phyloP scores from a whole-genome alignment of 2,113 vertebrate species.

The Procavia capensis region DNA sequence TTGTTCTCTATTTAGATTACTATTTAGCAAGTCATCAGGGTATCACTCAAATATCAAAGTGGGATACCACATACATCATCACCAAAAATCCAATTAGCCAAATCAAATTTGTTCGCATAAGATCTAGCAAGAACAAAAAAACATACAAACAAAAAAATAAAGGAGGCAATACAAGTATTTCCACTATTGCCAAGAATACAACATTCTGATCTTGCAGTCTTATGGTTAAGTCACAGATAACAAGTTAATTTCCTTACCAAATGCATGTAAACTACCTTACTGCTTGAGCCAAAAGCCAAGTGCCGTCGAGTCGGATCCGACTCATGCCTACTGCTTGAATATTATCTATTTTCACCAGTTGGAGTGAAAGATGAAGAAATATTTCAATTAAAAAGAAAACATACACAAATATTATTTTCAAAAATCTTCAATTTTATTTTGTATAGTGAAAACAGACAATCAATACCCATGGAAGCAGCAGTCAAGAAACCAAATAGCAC shows the following conservation, averaged over 20 bases:
- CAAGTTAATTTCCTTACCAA: not conserved
- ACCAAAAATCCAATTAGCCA: not conserved
- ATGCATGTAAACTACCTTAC: not conserved
- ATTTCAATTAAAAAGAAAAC: not conserved
- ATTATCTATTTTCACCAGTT: not conserved
- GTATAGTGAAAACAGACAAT: not conserved
- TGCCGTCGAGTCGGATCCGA: too few relatives aligned
- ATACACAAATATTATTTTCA: not conserved
- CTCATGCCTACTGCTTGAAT: too few relatives aligned
- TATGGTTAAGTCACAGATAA: not conserved
- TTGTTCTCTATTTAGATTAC: not conserved
- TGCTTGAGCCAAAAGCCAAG: too few relatives aligned
- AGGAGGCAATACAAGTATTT: not conserved
- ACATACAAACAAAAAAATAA: not conserved
- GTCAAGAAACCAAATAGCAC: too few relatives aligned
- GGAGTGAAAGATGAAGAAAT: not conserved
- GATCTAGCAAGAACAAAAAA: not conserved
- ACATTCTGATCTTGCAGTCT: not conserved
- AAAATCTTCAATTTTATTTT: not conserved
- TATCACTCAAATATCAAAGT: slow-evolving; percentile 31
- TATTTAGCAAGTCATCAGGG: slow-evolving; percentile 5
- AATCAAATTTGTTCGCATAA: not conserved
- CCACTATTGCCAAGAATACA: not conserved
- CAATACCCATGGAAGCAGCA: too few relatives aligned
- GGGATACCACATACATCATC: not conserved